phyloP scores from a whole-genome alignment of 2,797 vertebrate species.

The Enteromius thamalakanensis region DNA sequence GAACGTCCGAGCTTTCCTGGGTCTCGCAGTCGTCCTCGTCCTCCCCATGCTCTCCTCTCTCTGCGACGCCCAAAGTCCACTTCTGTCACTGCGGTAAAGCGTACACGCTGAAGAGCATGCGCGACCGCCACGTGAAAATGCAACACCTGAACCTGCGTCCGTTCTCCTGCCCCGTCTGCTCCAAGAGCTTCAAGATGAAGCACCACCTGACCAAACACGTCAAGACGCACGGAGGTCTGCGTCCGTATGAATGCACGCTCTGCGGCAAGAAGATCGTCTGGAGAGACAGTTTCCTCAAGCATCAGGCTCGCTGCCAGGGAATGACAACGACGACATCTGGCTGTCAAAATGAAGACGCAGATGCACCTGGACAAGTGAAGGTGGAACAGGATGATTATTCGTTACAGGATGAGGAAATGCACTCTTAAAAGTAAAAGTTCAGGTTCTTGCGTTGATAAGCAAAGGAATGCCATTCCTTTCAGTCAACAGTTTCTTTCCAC shows the following conservation, averaged over 20 bases:
- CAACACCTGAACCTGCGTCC: slow-evolving; percentile 94
- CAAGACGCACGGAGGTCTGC: slow-evolving; percentile 90
- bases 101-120: slow-evolving; percentile 93
- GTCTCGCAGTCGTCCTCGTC: slow-evolving; percentile 68
- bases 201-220: slow-evolving; percentile 96
- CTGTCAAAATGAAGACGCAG: slow-evolving; percentile 24
- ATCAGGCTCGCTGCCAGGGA: slow-evolving; percentile 86
- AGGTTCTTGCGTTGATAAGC: not conserved
- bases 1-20: slow-evolving; percentile 70
- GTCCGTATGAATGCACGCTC: slow-evolving; percentile 86
- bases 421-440: not conserved
- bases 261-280: slow-evolving; percentile 95
- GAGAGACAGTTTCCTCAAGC: slow-evolving; percentile 92
- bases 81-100: slow-evolving; percentile 95
- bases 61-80: slow-evolving; percentile 83
- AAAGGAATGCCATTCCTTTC: not conserved
- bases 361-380: slow-evolving; percentile 40
- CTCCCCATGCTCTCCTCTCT: slow-evolving; percentile 72
- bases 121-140: slow-evolving; percentile 96
- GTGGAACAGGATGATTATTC: slow-evolving; percentile 44
- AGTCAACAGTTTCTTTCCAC: not conserved
- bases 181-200: slow-evolving; percentile 97
- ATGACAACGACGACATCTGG: slow-evolving; percentile 31
- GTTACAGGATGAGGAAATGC: not conserved
- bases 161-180: slow-evolving; percentile 89